phyloP scores from a whole-genome alignment of 2,888 invertebrate species.

The Habroteleia sp. region DNA sequence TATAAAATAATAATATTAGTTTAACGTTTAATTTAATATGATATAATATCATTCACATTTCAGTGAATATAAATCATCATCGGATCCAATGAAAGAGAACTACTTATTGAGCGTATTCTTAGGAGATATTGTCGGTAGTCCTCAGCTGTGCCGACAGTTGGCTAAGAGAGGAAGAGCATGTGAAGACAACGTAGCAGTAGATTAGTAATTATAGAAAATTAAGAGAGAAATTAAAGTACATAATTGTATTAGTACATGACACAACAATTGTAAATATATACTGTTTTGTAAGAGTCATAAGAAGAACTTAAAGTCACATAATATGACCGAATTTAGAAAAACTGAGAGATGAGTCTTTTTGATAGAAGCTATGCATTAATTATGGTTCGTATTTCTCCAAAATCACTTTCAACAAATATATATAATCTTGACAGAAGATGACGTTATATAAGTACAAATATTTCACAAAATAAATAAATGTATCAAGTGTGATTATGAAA shows the following conservation, averaged over 20 bases:
- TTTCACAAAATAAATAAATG: too few species aligned
- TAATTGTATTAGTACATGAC: slow-evolving; percentile 7
- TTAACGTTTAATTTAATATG: background rate
- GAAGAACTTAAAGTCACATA: slow-evolving; percentile 10
- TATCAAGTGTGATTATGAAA: too few species aligned
- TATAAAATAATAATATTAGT: background rate
- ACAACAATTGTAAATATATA: slow-evolving; percentile 44
- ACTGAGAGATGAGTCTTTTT: slow-evolving; percentile 1
- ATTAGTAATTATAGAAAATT: slow-evolving; percentile 28
- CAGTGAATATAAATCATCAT: slow-evolving; percentile 90
- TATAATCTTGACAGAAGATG: too few species aligned
- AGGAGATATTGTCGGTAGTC: slow-evolving; percentile 91
- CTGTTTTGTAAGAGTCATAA: background rate
- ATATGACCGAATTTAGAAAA: slow-evolving; percentile 11
- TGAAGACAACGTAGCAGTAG: slow-evolving; percentile 73
- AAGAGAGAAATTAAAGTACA: slow-evolving; percentile 10
- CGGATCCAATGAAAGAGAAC: slow-evolving; percentile 86
- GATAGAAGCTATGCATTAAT: too few species aligned
- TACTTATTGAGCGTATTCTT: slow-evolving; percentile 92
- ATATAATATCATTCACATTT: slow-evolving; percentile 39
- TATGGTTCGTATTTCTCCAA: too few species aligned
- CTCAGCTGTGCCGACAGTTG: slow-evolving; percentile 89
- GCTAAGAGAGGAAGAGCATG: slow-evolving; percentile 86
- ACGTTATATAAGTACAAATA: too few species aligned
- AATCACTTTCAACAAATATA: too few species aligned